Conservation (phyloP, 2,888 invertebrate genomes). For the Frankliniella intonsa region DNA sequence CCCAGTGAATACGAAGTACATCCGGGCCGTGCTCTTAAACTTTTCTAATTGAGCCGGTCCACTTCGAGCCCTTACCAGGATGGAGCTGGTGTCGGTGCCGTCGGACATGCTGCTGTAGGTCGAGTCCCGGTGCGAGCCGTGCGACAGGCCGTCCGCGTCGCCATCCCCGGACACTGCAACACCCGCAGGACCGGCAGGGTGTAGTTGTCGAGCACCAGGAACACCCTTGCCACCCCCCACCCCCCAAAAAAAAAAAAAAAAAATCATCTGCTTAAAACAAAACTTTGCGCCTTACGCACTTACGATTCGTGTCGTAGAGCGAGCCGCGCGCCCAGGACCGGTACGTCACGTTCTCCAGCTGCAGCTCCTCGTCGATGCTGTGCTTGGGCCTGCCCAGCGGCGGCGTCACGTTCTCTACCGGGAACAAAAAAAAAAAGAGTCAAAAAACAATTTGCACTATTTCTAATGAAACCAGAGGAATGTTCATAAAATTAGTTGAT, state of each 20-base stretch:
- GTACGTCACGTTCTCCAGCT: slow-evolving; percentile 20
- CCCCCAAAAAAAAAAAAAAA: too few species aligned
- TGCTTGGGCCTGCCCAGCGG: background rate
- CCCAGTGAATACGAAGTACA: too few species aligned
- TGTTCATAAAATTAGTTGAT: too few species aligned
- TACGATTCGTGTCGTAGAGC: background rate
- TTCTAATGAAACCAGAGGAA: too few species aligned
- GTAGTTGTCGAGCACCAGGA: too few species aligned
- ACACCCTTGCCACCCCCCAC: too few species aligned
- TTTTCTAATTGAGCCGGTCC: too few species aligned
- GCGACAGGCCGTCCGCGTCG: background rate
- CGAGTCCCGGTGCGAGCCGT: slow-evolving; percentile 15
- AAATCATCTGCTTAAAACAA: too few species aligned
- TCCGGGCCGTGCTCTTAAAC: too few species aligned
- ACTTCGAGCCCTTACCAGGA: background rate
- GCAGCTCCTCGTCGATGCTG: slow-evolving; percentile 21
- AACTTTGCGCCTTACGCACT: background rate
- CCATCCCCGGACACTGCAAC: background rate
- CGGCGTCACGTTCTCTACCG: background rate
- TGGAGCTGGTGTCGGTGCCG: slow-evolving; percentile 32
- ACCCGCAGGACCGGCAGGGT: background rate
- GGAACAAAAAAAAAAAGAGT: background rate
- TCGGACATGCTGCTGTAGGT: slow-evolving; percentile 35
- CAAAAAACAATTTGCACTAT: too few species aligned
- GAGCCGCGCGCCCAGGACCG: slow-evolving; percentile 10